Evolutionary conservation across 1,140 invertebrate species (phyloP).

Genomic region (Elymnias hypermnestra): DNA sequence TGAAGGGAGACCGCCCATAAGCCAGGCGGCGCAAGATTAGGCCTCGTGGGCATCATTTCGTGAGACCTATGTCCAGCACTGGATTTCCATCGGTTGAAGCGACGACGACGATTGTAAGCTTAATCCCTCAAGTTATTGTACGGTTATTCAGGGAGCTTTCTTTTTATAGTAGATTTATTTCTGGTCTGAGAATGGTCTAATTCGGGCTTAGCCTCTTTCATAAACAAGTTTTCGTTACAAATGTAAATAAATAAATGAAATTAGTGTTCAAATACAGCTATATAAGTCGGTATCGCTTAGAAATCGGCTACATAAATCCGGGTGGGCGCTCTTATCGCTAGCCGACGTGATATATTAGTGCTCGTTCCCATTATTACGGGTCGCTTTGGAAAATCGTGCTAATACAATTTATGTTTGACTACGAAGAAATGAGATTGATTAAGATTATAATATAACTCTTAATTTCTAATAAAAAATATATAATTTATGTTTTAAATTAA

Average conservation of each 20-base stretch:
- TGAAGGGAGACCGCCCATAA: too few relatives aligned
- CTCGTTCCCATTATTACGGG: constrained; percentile 24
- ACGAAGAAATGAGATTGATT: not conserved
- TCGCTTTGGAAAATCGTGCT: constrained; percentile 20
- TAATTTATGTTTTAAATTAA: not conserved
- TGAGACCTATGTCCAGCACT: too few relatives aligned
- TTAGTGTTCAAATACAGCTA: constrained; percentile 9
- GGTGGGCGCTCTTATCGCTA: constrained; percentile 35
- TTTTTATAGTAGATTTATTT: too few relatives aligned
- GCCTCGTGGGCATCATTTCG: too few relatives aligned
- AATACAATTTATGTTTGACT: constrained; percentile 17
- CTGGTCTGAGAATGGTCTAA: too few relatives aligned
- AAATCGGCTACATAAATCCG: constrained; percentile 46
- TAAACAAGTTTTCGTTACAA: not conserved
- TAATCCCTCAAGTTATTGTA: too few relatives aligned
- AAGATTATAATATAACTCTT: too few relatives aligned
- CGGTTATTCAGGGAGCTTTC: too few relatives aligned
- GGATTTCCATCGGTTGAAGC: too few relatives aligned
- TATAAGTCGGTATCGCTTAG: constrained; percentile 16
- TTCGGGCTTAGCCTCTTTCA: too few relatives aligned
- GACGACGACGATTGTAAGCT: too few relatives aligned
- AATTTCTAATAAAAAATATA: not conserved
- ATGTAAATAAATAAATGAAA: constrained; percentile 12
- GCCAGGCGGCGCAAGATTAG: too few relatives aligned
- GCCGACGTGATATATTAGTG: constrained; percentile 37